These are phyloP conservation scores for Otis tarda DNA, from an alignment of 2,113 vertebrate genomes.

Conservation along the genomic window DNA sequence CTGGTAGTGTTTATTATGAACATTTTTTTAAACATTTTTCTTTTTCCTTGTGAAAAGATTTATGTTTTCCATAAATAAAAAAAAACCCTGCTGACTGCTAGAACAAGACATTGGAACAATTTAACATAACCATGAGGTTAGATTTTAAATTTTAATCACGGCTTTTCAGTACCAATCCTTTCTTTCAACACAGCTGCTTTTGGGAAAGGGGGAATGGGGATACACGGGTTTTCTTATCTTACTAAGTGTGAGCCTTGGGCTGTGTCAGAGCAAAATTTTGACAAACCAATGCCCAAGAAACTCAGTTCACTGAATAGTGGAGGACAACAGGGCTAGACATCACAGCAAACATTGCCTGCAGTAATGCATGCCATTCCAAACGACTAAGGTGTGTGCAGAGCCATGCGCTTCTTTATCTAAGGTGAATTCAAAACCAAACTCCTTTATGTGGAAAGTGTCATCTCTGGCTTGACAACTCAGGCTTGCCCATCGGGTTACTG, in stretches of 20 bases:
- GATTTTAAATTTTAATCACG: background rate
- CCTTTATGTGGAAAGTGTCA: background rate
- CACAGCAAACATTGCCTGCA: background rate
- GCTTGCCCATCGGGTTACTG: fast-evolving
- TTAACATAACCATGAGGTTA: background rate
- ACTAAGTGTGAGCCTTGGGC: background rate
- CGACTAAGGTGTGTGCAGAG: background rate
- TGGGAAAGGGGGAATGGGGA: background rate
- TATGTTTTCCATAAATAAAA: background rate
- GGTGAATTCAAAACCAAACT: background rate
- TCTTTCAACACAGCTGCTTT: background rate
- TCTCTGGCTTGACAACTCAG: background rate
- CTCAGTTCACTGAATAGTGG: background rate
- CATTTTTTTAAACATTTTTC: background rate
- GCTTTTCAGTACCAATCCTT: background rate
- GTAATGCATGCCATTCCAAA: background rate
- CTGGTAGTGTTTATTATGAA: background rate
- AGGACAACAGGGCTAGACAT: background rate
- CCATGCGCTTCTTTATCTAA: background rate
- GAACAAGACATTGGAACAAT: background rate
- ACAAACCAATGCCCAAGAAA: fast-evolving
- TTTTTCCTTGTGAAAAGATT: background rate
- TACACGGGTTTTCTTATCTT: background rate
- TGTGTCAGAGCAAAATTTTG: background rate
- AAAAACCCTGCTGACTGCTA: background rate